Base-by-base conservation (phyloP, 2,888 invertebrate genomes). In the Agriopis marginaria region DNA sequence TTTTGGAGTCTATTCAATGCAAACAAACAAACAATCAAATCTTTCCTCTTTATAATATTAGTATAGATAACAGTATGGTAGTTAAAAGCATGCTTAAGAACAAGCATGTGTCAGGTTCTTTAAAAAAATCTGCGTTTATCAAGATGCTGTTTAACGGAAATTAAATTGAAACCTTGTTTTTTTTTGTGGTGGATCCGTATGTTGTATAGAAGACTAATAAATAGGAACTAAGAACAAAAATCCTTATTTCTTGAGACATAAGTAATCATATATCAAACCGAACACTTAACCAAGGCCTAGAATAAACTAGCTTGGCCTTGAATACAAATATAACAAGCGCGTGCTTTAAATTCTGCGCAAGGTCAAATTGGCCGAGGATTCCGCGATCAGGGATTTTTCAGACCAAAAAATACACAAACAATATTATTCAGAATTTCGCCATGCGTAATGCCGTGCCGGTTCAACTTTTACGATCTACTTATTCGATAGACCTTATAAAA, bases 401-500 rank as follows among this genome's bases (percentile, higher is more conserved):
- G 60, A 23, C 51, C 61, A 68, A 50, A 71, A 69, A 71, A 71
- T 51, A 69, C 49, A 65, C 53, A 71, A 64, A 63, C 59, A 70
- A 64, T 72, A 73, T 69, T 65, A 66, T 71, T 63, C 65, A 39
- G 54, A 62, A 61, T 49, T 42, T 55, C 54, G 44, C 56, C 50
- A 59, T 51, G 60, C 70, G 65, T 59, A 65, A 68, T 65, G 47
- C 56, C 63, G 66, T 51, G 62, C 50, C 63, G 59, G 63, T 63
- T 66, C 60, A 63, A 63, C 54, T 68, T 72, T 68, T 70, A 63
- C 60, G 68, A 68, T 63, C 68, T 66, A 66, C 63, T 68, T 71
- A 64, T 67, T 68, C 64, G 53, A 69, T 60, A 70, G 61, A 63
- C 39, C 59, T 56, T 66, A 73, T 75, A 70, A 70, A 70, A 71